Conservation (phyloP, 1,140 invertebrate genomes). For the Phthorimaea operculella region DNA sequence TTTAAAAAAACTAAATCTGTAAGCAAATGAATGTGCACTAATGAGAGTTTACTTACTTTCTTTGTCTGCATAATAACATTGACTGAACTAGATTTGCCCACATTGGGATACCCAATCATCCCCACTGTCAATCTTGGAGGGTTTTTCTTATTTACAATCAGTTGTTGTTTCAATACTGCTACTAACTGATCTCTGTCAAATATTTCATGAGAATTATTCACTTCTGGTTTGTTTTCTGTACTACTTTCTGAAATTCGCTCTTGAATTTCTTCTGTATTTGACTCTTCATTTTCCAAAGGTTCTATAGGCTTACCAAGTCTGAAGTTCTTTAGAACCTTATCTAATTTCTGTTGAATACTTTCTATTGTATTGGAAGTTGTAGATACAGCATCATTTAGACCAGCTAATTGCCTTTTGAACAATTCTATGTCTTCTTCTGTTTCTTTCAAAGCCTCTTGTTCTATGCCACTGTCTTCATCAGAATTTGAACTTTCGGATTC, state of each 20-base stretch:
- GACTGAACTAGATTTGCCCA: conserved; percentile 99
- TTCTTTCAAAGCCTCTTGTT: conserved; percentile 44
- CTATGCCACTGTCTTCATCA: conserved; percentile 26
- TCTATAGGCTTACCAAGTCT: conserved; percentile 45
- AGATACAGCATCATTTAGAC: conserved; percentile 51
- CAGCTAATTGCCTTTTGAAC: conserved; percentile 49
- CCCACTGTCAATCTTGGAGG: conserved; percentile 81
- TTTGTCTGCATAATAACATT: conserved; percentile 92
- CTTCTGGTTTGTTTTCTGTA: conserved; percentile 10
- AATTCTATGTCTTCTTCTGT: conserved; percentile 58
- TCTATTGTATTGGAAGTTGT: conserved; percentile 64
- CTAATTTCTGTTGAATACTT: conserved; percentile 60
- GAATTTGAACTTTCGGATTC: conserved; percentile 26
- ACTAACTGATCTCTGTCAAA: conserved; percentile 72
- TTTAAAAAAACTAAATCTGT: too few species aligned
- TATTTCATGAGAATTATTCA: conserved; percentile 60
- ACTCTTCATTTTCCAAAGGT: conserved; percentile 25
- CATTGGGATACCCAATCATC: conserved; percentile 98
- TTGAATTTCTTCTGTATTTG: conserved; percentile 13
- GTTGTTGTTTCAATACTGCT: conserved; percentile 76
- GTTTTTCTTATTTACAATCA: conserved; percentile 71
- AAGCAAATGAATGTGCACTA: too few species aligned
- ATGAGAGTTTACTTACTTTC: conserved; percentile 71
- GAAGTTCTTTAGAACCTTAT: conserved; percentile 56
- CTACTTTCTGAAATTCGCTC: conserved; percentile 9